A percentile compares a stretch with the other conserved stretches of the same genome.
These are phyloP conservation scores for Ellobium chinense DNA, from an alignment of 2,888 invertebrate species.

Conservation along the genomic window DNA sequence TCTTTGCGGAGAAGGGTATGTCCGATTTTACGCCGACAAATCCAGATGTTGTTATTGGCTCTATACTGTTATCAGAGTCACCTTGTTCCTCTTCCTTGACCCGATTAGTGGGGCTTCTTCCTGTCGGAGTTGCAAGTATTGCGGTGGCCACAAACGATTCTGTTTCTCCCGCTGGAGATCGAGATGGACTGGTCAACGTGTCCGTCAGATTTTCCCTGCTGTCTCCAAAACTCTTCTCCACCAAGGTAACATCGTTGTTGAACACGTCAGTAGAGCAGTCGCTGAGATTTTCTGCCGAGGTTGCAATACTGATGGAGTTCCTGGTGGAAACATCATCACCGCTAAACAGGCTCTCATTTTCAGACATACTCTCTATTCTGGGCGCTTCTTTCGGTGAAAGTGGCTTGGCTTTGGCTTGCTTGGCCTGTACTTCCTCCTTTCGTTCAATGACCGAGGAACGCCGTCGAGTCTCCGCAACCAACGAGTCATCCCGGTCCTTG, in stretches of 20 bases:
- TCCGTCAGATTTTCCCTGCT: not conserved
- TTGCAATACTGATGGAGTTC: slow-evolving; percentile 14
- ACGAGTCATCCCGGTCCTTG: slow-evolving; percentile 1
- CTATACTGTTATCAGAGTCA: slow-evolving; percentile 22
- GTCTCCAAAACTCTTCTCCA: not conserved
- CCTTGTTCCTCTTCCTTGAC: slow-evolving; percentile 8
- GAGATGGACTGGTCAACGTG: not conserved
- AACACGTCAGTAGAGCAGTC: not conserved
- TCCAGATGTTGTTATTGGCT: not conserved
- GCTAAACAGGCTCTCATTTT: slow-evolving; percentile 26
- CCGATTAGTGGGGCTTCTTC: not conserved
- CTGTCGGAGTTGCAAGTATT: not conserved
- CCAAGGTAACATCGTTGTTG: not conserved
- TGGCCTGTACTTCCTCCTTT: not conserved
- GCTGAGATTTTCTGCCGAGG: slow-evolving; percentile 7
- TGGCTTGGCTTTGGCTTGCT: not conserved
- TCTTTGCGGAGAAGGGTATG: slow-evolving; percentile 26
- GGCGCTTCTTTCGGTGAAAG: not conserved
- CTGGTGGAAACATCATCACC: slow-evolving; percentile 25
- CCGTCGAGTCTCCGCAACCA: not conserved
- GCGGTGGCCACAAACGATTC: not conserved
- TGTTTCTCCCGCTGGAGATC: not conserved
- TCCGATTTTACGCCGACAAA: slow-evolving; percentile 24
- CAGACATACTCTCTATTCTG: slow-evolving; percentile 14
- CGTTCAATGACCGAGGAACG: not conserved